Percentiles rank a stretch among this genome's conserved stretches.
These are phyloP conservation scores for Endomychus coccineus DNA, from an alignment of 2,888 invertebrate genomes.

Conservation along the genomic window DNA sequence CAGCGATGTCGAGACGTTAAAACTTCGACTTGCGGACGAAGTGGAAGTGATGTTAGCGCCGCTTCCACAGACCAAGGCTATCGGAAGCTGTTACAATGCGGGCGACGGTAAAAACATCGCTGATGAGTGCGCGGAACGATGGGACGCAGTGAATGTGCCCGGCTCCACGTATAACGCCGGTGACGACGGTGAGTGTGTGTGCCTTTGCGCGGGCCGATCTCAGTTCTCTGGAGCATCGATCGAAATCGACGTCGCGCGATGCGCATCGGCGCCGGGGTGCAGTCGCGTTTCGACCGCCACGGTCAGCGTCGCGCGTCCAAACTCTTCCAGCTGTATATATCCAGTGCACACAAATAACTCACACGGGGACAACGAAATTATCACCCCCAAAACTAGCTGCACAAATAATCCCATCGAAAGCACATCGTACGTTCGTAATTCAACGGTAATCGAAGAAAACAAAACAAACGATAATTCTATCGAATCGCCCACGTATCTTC, in stretches of 20 bases:
- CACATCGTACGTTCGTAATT: too few relatives aligned
- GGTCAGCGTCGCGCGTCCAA: conserved; percentile 28
- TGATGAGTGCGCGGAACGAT: not conserved
- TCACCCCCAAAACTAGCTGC: too few relatives aligned
- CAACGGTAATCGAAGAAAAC: not conserved
- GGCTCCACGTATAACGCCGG: conserved; percentile 4
- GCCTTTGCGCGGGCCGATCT: conserved; percentile 17
- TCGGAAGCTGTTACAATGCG: too few relatives aligned
- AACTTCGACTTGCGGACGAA: too few relatives aligned
- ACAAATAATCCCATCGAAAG: too few relatives aligned
- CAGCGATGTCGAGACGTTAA: too few relatives aligned
- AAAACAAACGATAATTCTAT: not conserved
- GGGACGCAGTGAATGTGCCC: not conserved
- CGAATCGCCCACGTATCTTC: conserved; percentile 12
- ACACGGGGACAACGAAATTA: too few relatives aligned
- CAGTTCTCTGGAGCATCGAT: conserved; percentile 33
- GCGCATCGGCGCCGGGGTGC: conserved; percentile 38
- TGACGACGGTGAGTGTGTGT: conserved; percentile 14
- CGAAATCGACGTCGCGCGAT: conserved; percentile 34
- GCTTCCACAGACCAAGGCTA: too few relatives aligned
- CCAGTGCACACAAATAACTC: not conserved
- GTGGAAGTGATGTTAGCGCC: too few relatives aligned
- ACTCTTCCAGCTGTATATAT: not conserved
- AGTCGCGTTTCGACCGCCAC: conserved; percentile 37
- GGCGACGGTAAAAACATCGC: not conserved